Evolutionary conservation across 2,113 vertebrate genomes (phyloP), one percentile per base, ranked within the genome.

Genomic region (Heterotis niloticus): DNA sequence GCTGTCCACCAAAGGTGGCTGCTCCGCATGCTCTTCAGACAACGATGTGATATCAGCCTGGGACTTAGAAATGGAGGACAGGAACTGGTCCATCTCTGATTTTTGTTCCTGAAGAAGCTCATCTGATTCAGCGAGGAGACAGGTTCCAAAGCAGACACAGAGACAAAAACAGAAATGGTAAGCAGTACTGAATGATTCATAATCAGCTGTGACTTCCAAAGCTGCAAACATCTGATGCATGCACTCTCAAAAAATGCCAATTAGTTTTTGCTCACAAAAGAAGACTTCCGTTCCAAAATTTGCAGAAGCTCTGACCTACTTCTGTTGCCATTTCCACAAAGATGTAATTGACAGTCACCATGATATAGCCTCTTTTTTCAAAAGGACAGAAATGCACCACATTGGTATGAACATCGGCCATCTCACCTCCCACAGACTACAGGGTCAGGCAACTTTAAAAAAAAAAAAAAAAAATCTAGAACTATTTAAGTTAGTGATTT

Each of bases 51-150:
- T 93, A 16, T 98, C 96, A 11, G 95, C 91, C 56, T 95, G 95
- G 0, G 93, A 94, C 81, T 99, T 97, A 0, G 96, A 98, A 87
- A 98, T 93, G 57, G 96, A 96, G 67, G 96, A 94, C 4, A 96
- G 92, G 90, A 99, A 97, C 88, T 97, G 97, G 86, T 98, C 96
- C 94, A 96, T 95, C 87, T 98, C 95, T 0, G 94, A 92, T n/a
- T 91, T 94, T 87, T 99, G 97, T 82, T 98, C 96, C 85, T 96
- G 95, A 80, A 98, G 94, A 1, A 99, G 91, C 79, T 97, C 96
- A 84, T 98, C 98, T 99, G 86, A 80, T 68, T 64, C 81, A 0
- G 29, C 14, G 67, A 0, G 0, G 18, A 60, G 11, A 44, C 17
- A 71, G 44, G 24, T n/a, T 23, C 4, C 0, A 44, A 65, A 12